A percentile compares a stretch with the other conserved stretches of the same genome.
Evolutionary conservation across 2,113 vertebrate genomes (phyloP).

Genomic region (Myanophis thanlyinensis): DNA sequence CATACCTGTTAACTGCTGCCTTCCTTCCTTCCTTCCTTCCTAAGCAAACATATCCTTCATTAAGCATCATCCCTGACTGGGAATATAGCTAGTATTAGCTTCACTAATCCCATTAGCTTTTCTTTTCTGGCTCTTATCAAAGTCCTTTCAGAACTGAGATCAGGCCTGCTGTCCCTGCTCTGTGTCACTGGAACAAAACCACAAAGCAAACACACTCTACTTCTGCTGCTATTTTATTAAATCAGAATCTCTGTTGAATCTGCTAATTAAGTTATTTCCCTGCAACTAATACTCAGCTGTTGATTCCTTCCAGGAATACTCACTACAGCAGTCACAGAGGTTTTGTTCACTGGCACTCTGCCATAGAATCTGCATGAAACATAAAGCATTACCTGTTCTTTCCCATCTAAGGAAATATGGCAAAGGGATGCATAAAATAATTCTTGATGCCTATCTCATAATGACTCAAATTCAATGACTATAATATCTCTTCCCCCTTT

Average conservation of each 20-base stretch:
- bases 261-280: constrained; percentile 60
- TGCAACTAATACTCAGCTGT: constrained; percentile 47
- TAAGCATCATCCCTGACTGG: neutral
- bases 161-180: rapidly evolving
- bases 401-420: rapidly evolving
- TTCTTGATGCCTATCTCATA: neutral
- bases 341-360: constrained; percentile 48
- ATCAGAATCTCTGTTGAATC: constrained; percentile 55
- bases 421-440: neutral
- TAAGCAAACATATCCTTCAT: neutral
- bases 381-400: neutral
- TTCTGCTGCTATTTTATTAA: constrained; percentile 3
- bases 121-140: neutral
- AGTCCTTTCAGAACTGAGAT: neutral
- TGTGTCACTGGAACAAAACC: neutral
- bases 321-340: constrained; percentile 42
- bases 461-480: neutral
- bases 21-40: neutral
- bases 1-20: rapidly evolving
- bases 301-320: constrained; percentile 43
- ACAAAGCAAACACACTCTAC: neutral
- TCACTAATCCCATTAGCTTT: neutral
- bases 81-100: neutral
- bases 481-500: neutral
- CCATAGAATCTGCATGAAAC: constrained; percentile 7